phyloP scores from a whole-genome alignment of 2,888 invertebrate species.

The Synergus japonicus region DNA sequence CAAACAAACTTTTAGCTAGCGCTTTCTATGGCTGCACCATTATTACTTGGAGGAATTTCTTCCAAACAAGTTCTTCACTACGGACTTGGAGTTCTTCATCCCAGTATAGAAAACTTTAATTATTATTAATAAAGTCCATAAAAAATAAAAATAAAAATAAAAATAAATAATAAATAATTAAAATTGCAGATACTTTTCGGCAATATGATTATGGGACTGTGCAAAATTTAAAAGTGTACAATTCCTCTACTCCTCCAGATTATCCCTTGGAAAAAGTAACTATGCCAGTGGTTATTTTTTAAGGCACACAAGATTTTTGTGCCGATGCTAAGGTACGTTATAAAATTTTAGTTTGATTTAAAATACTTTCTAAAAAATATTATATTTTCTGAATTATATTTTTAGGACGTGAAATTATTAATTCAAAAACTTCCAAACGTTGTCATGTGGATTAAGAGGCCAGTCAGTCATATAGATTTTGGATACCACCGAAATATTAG shows the following conservation, averaged over 20 bases:
- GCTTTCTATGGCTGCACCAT: background rate
- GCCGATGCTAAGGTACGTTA: background rate
- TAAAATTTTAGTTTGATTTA: background rate
- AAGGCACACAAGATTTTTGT: slow-evolving; percentile 1
- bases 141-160: background rate
- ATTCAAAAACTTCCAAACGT: background rate
- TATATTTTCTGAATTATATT: background rate
- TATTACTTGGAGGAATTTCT: slow-evolving; percentile 41
- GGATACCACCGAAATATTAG: background rate
- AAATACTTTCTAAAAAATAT: background rate
- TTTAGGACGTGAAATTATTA: background rate
- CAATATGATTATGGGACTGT: slow-evolving; percentile 15
- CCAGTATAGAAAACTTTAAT: background rate
- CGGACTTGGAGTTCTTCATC: background rate
- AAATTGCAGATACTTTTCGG: slow-evolving; percentile 9
- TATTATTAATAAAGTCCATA: background rate
- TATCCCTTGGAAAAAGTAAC: background rate
- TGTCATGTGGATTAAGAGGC: background rate
- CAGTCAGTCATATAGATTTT: background rate
- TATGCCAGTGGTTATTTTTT: background rate
- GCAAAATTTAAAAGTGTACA: background rate
- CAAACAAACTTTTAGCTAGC: slow-evolving; percentile 12
- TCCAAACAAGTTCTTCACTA: slow-evolving; percentile 42
- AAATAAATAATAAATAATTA: too few species aligned
- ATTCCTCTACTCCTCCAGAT: slow-evolving; percentile 2